Conservation (phyloP, 2,888 invertebrate species). For the Nomada flava region DNA sequence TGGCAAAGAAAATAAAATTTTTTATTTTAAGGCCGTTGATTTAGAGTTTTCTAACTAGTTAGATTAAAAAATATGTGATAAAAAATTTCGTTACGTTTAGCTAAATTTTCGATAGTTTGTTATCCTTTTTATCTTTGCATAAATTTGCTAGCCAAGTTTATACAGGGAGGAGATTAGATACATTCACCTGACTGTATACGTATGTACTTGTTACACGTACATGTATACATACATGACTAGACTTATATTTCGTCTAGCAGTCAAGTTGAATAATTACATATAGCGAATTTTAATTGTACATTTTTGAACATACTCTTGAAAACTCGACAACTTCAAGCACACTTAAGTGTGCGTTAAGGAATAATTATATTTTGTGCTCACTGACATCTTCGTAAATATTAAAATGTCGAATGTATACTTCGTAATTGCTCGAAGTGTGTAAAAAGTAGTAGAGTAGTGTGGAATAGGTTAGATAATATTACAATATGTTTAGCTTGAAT, state of each 20-base stretch:
- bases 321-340: conserved; percentile 23
- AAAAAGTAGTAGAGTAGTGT: conserved; percentile 69
- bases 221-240: conserved; percentile 8
- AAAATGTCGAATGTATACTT: conserved; percentile 34
- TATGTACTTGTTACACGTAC: background rate
- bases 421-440: conserved; percentile 60
- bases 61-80: conserved; percentile 64
- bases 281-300: conserved; percentile 10
- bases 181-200: background rate
- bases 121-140: conserved; percentile 31
- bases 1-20: conserved; percentile 68
- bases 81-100: conserved; percentile 63
- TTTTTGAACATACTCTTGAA: conserved; percentile 5
- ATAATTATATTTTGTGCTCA: conserved; percentile 66
- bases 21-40: conserved; percentile 72
- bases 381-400: conserved; percentile 52
- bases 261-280: conserved; percentile 19
- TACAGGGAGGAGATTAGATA: conserved; percentile 33
- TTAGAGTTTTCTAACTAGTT: conserved; percentile 65
- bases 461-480: conserved; percentile 61
- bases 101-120: conserved; percentile 48
- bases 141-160: conserved; percentile 55
- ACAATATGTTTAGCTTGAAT: conserved; percentile 71
- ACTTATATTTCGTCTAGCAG: conserved; percentile 13
- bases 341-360: conserved; percentile 13